Evolutionary conservation across 2,113 vertebrate genomes (phyloP), one percentile per base, ranked within the genome.

Genomic region (Elaphurus davidianus): DNA sequence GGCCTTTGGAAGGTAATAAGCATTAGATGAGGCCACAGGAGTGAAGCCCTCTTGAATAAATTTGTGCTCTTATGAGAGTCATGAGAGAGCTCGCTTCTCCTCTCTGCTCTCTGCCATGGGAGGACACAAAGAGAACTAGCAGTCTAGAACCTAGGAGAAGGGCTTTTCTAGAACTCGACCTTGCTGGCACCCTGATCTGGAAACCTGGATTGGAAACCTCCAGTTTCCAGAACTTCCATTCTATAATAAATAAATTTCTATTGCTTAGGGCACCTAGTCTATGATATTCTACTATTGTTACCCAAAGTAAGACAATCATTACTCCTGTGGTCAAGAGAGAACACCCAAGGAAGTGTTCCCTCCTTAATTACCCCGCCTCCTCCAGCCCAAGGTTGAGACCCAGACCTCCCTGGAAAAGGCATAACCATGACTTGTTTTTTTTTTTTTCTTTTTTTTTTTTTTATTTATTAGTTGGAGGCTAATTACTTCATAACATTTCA

Each of bases 291-390:
- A 43, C 50, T 40, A 50, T 8, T 16, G 27, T 7, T n/a, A 55
- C 27, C 14, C 67, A 54, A 50, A 50, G 21, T 27, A 88, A 88
- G 14, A 60, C 4, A 60, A 3, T 5, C 45, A 45, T 4, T 79
- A 50, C 5, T 25, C 0, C 6, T 45, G 14, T 5, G 33, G 8
- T 14, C 9, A n/a, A 96, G 21, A 83, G 9, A n/a, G 14, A 82
- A 17, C 28, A 85, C 17, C 6, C 28, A 28, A 12, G 3, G 15
- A 59, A 82, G 9, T 27, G 19, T 30, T 40, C 11, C 13, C 43
- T 43, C 50, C 33, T 11, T 11, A 17, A 4, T 74, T 89, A 30
- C 11, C 8, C 1, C 6, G 0, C 5, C 16, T 2, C 10, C 25
- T 14, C 9, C 5, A 76, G 12, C 6, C 11, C 14, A 57, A 6